A percentile compares a stretch with the other conserved stretches of the same genome.
These are phyloP conservation scores for Ectobius pallidus DNA, from an alignment of 2,888 invertebrate species.

Conservation along the genomic window DNA sequence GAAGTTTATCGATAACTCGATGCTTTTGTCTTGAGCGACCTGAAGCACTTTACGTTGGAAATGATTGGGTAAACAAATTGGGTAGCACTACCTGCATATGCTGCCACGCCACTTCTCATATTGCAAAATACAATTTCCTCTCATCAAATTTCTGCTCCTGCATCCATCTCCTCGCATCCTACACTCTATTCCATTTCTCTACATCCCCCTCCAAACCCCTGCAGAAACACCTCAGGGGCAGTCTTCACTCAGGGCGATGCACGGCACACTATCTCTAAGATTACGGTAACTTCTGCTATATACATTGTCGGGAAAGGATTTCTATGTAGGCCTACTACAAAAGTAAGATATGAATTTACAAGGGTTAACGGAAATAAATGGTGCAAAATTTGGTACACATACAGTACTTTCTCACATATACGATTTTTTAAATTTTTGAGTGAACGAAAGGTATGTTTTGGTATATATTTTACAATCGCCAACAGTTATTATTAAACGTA, in stretches of 20 bases:
- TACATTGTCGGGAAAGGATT: too few species aligned
- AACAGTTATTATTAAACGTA: too few species aligned
- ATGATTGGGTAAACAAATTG: conserved; percentile 26
- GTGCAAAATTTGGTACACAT: too few species aligned
- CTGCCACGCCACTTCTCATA: conserved; percentile 17
- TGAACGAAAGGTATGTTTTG: too few species aligned
- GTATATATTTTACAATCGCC: too few species aligned
- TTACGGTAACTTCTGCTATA: too few species aligned
- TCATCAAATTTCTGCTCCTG: conserved; percentile 39
- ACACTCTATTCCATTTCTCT: not conserved
- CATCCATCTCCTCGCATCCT: conserved; percentile 7
- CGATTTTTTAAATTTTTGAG: too few species aligned
- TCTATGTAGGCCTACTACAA: too few species aligned
- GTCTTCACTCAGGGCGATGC: not conserved
- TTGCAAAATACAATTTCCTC: conserved; percentile 39
- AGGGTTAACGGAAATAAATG: too few species aligned
- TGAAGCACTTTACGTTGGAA: conserved; percentile 18
- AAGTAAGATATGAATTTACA: too few species aligned
- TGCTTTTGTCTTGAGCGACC: not conserved
- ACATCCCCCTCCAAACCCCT: not conserved
- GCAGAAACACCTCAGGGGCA: not conserved
- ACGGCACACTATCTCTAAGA: not conserved
- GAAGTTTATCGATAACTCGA: not conserved
- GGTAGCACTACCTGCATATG: not conserved
- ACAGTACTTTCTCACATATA: too few species aligned